Percentiles rank a stretch among this genome's conserved stretches.
Evolutionary conservation across 2,797 vertebrate genomes (phyloP).

Genomic region (Bradypodion pumilum): DNA sequence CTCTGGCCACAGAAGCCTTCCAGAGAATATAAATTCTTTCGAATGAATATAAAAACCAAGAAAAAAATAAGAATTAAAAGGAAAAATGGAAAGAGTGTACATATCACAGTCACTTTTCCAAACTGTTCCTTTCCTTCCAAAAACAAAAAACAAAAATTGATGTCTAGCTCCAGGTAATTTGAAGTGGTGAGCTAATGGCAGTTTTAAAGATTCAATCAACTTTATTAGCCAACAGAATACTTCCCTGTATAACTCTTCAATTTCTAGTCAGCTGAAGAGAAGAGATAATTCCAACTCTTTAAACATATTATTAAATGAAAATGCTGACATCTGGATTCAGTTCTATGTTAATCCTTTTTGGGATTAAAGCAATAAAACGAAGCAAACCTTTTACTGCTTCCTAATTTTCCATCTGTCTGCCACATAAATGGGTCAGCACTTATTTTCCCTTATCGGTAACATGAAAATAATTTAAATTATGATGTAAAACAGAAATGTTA

Average conservation of each 20-base stretch:
- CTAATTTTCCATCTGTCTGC: conserved; percentile 13
- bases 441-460: conserved; percentile 4
- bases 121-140: neutral
- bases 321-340: conserved; percentile 12
- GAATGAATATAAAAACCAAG: neutral
- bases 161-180: conserved; percentile 12
- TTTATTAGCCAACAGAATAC: conserved; percentile 31
- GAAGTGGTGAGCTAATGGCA: conserved; percentile 21
- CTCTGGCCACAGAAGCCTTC: neutral
- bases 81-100: too few species aligned
- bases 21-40: neutral
- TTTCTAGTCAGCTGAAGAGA: conserved; percentile 10
- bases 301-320: conserved; percentile 23
- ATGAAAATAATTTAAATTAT: neutral
- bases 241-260: neutral
- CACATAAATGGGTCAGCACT: conserved; percentile 23
- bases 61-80: too few species aligned
- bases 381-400: neutral
- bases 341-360: conserved; percentile 12
- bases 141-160: conserved; percentile 5
- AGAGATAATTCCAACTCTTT: conserved; percentile 12
- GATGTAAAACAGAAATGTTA: neutral
- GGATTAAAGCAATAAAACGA: neutral
- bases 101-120: neutral
- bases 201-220: conserved; percentile 15